A percentile compares a stretch with the other conserved stretches of the same genome.
Conservation (phyloP, 2,113 vertebrate genomes). For the Microcebus lehilahytsara region DNA sequence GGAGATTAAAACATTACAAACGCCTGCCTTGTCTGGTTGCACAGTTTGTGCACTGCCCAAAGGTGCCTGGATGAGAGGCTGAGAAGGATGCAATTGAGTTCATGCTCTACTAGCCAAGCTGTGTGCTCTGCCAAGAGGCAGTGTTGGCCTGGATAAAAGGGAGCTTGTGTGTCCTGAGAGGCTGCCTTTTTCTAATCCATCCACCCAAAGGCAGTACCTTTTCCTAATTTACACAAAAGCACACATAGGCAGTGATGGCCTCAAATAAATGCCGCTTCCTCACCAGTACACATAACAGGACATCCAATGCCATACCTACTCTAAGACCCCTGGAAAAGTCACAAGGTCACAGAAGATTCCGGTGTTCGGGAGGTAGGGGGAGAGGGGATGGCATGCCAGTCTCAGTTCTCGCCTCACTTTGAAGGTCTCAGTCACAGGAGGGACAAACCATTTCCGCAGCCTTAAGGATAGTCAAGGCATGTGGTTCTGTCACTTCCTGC, state of each 20-base stretch:
- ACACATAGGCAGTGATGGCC: background rate
- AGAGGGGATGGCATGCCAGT: background rate
- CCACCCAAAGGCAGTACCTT: background rate
- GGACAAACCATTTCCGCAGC: background rate
- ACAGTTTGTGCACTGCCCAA: background rate
- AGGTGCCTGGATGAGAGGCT: background rate
- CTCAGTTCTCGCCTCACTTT: background rate
- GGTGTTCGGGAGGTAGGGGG: fast-evolving
- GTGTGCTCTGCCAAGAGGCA: background rate
- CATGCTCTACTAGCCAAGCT: background rate
- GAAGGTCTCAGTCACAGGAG: background rate
- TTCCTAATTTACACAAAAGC: background rate
- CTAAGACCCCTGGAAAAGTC: background rate
- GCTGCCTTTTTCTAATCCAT: background rate
- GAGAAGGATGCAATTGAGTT: background rate
- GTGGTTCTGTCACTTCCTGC: background rate
- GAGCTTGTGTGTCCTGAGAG: background rate
- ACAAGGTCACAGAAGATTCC: too few species aligned
- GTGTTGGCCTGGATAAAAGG: background rate
- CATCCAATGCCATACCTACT: background rate
- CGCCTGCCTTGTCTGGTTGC: background rate
- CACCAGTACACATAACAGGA: background rate
- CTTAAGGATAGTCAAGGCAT: background rate
- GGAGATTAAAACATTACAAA: background rate
- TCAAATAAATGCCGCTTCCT: background rate